These are phyloP conservation scores for Cephalopterus ornatus DNA, from an alignment of 2,113 vertebrate genomes.

Conservation along the genomic window DNA sequence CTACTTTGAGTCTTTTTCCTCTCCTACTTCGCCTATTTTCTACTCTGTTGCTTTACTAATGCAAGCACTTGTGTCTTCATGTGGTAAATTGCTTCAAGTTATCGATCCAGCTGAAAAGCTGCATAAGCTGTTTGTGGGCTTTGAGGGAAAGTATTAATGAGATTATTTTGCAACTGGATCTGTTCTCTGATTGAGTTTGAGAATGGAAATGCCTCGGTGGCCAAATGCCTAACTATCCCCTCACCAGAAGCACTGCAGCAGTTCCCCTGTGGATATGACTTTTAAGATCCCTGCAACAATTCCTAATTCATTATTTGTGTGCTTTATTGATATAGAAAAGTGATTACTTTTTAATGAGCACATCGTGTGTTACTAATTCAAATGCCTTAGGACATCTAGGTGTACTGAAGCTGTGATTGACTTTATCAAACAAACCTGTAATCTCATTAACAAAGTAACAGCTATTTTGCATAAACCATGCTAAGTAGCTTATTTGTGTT, in stretches of 20 bases:
- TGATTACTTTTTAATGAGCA: constrained; percentile 15
- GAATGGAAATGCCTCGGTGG: background rate
- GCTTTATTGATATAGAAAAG: background rate
- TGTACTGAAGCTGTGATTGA: background rate
- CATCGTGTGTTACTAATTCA: background rate
- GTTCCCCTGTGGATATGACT: background rate
- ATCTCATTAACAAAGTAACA: constrained; percentile 19
- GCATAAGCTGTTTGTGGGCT: background rate
- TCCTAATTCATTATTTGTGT: background rate
- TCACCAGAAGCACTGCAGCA: background rate
- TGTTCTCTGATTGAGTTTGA: background rate
- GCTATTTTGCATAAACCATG: constrained; percentile 5
- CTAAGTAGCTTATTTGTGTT: constrained; percentile 27
- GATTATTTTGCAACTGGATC: background rate
- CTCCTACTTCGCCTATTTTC: background rate
- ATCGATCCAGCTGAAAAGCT: background rate
- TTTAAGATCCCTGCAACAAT: background rate
- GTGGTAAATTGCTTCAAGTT: background rate
- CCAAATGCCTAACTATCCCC: background rate
- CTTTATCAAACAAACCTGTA: constrained; percentile 17
- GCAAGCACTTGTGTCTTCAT: background rate
- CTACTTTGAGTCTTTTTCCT: background rate
- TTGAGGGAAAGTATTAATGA: background rate
- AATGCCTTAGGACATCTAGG: background rate
- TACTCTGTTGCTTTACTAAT: background rate